Base-by-base conservation (phyloP, 2,113 vertebrate genomes). In the Dicaeum eximium region DNA sequence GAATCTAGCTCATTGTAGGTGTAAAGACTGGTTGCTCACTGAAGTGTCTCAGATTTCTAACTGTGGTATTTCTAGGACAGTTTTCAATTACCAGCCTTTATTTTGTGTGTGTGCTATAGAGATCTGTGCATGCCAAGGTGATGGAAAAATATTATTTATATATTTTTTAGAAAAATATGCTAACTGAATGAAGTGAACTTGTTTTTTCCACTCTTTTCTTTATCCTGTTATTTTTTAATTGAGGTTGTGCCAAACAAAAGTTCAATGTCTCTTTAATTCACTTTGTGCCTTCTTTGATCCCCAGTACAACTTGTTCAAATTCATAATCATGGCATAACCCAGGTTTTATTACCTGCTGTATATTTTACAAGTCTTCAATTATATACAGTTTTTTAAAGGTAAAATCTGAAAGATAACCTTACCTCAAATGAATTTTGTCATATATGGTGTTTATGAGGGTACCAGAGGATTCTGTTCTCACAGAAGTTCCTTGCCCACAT, bases 1-100 rank as follows among this genome's bases (percentile, higher is more conserved):
- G 71, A 94, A 78, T 64, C 15, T 20, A 57, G 51, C 72, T 91
- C 40, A 28, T 11, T 67, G 31, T 21, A 30, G 7, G 10, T 45
- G 42, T 57, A 74, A 88, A 65, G 58, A 11, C 80, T 51, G 48
- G 37, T 13, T 13, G 21, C 50, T 60, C 57, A 53, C 27, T 65
- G 45, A 30, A 56, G 40, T 37, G 23, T 69, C 77, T 95, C 80
- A 65, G 61, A 38, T 91, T 80, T 90, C 61, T 69, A 58, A 80
- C 50, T 66, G 35, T 27, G 57, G 31, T 28, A 50, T 40, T 92
- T 60, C 66, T 58, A 73, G 61, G 79, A 22, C 6, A 77, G 44
- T 92, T 94, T 85, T 75, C 40, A 80, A 22, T 87, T 84, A 80
- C 27, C 25, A 44, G n/a, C 21, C 67, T 67, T 77, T 92, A 80